Evolutionary conservation across 2,888 invertebrate species (phyloP).

Genomic region (Platycnemis pennipes): DNA sequence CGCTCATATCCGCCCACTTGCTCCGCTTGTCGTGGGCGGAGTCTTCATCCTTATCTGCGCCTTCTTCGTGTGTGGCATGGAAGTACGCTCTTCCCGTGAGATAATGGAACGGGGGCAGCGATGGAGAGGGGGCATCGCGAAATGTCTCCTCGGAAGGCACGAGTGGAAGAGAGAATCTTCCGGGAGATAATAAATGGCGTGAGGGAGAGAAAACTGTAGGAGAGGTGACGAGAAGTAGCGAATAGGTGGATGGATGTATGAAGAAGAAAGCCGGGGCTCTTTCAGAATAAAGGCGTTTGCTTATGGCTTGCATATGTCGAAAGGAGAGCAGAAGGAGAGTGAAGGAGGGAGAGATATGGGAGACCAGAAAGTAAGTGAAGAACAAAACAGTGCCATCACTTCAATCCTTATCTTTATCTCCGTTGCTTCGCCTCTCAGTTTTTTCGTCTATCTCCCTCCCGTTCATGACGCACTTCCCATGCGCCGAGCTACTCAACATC

Average conservation of each 20-base stretch:
- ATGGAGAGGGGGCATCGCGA: background rate
- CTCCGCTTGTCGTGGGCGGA: constrained; percentile 55
- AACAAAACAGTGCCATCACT: background rate
- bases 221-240: background rate
- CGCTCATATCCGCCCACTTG: constrained; percentile 30
- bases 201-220: background rate
- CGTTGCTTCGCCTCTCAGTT: background rate
- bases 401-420: constrained; percentile 42
- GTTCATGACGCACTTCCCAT: constrained; percentile 49
- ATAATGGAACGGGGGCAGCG: background rate
- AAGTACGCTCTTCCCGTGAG: constrained; percentile 40
- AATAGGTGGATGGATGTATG: background rate
- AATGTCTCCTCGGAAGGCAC: background rate
- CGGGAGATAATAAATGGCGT: too few relatives aligned
- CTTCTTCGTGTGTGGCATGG: constrained; percentile 60
- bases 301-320: background rate
- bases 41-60: constrained; percentile 47
- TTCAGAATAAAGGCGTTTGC: constrained; percentile 28
- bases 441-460: constrained; percentile 2
- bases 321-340: background rate
- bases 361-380: constrained; percentile 2
- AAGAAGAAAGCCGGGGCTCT: background rate
- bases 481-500: constrained; percentile 10
- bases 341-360: background rate
- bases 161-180: background rate